Evolutionary conservation across 2,888 invertebrate species (phyloP).

Genomic region (Ennomos erosarius): DNA sequence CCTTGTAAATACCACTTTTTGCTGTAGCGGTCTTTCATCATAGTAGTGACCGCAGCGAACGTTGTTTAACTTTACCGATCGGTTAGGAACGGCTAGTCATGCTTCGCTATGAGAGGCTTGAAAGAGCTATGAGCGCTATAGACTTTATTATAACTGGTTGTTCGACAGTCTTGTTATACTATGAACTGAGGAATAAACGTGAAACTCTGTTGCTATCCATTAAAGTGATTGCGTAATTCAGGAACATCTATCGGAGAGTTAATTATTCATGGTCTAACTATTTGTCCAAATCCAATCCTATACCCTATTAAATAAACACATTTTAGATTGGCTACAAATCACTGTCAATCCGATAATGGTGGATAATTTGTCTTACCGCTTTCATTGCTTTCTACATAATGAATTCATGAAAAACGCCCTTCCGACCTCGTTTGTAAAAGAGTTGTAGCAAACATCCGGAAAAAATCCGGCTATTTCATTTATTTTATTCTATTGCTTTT

Average conservation of each 20-base stretch:
- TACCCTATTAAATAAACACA: slow-evolving; percentile 40
- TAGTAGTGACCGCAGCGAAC: no score
- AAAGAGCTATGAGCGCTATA: no score
- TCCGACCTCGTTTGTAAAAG: slow-evolving; percentile 28
- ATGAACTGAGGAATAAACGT: slow-evolving; percentile 12
- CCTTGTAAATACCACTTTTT: no score
- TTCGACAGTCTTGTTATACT: background rate
- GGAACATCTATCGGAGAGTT: slow-evolving; percentile 34
- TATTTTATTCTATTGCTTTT: background rate
- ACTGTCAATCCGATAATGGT: slow-evolving; percentile 43
- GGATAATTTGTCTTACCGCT: slow-evolving; percentile 44
- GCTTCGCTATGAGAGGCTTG: no score
- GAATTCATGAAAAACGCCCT: slow-evolving; percentile 41
- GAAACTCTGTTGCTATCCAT: slow-evolving; percentile 17
- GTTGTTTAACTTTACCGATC: no score
- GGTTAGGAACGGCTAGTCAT: no score
- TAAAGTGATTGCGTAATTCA: slow-evolving; percentile 26
- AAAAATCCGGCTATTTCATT: slow-evolving; percentile 2
- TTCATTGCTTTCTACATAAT: slow-evolving; percentile 43
- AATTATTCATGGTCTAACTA: slow-evolving; percentile 34
- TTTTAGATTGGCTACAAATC: slow-evolving; percentile 44
- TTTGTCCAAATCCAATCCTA: slow-evolving; percentile 35
- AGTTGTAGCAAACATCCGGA: slow-evolving; percentile 8
- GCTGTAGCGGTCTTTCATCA: no score
- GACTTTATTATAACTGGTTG: no score